Base-by-base conservation (phyloP, 2,113 vertebrate species). In the Poeciliopsis occidentalis region DNA sequence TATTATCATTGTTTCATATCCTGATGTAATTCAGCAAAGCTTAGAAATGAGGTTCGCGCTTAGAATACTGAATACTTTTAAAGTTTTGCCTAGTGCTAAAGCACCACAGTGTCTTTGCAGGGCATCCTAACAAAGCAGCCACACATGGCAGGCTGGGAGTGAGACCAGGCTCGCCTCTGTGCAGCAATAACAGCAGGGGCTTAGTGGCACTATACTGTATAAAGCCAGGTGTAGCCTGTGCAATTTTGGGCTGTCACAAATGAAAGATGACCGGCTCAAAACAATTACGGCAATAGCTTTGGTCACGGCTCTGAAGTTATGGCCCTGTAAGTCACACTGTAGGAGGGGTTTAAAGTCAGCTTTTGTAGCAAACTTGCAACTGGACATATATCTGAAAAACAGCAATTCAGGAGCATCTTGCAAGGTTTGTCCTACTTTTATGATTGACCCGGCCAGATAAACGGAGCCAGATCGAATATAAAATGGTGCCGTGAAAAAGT, bases 261-360 rank as follows among this genome's bases (percentile, higher is more conserved):
- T 68, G 41, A 47, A 47, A 54, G 41, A 51, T 54, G 67, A 19
- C 27, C 27, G 30, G 17, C 44, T 51, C 44, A 10, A 26, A 39
- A 70, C 13, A 37, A 34, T 34, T 31, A 69, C 22, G 2, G 67
- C 47, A 57, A 26, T 17, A 60, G 68, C n/a, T 70, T 51, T 68
- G 34, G 37, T 37, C 64, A 65, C 37, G 64, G n/a, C n/a, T 68
- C 67, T 29, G 26, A 67, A 67, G 44, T 54, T 8, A 68, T 30
- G 41, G 64, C 12, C 4, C 41, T 51, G 39, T 51, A 29, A 13
- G 39, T 31, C 26, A 3, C 11, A 22, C 67, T 30, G 15, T 51
- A 68, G 8, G 41, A 31, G 37, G n/a, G 64, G 37, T 41, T 66
- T 44, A 47, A 67, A 47, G 65, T 27, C 26, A 29, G 39, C 64